Percentiles rank a stretch among this genome's conserved stretches.
Conservation (phyloP, 2,888 invertebrate genomes). For the Brenthis ino region DNA sequence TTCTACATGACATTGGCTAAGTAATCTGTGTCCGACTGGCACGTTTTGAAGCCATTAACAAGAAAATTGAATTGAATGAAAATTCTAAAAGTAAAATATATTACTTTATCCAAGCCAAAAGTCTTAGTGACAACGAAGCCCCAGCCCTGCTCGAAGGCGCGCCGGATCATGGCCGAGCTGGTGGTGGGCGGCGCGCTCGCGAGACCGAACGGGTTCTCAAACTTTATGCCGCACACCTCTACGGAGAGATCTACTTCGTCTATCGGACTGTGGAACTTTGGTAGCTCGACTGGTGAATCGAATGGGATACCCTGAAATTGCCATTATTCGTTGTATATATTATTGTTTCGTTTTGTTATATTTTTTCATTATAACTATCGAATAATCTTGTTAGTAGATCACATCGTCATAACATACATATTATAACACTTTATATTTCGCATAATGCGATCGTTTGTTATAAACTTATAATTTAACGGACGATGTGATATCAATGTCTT, state of each 20-base stretch:
- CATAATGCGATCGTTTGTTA: no score
- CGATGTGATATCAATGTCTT: no score
- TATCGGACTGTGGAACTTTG: slow-evolving; percentile 95
- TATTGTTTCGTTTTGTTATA: neutral
- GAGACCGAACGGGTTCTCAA: slow-evolving; percentile 98
- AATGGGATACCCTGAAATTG: slow-evolving; percentile 81
- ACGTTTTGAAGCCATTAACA: no score
- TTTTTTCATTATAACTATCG: no score
- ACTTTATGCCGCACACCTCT: slow-evolving; percentile 95
- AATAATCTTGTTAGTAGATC: no score
- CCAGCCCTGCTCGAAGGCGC: slow-evolving; percentile 98
- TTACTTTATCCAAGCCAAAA: slow-evolving; percentile 93
- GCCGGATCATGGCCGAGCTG: slow-evolving; percentile 95
- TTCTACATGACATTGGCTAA: no score
- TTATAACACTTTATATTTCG: no score
- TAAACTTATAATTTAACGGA: no score
- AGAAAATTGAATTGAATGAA: no score
- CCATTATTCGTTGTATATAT: neutral
- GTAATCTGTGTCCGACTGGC: no score
- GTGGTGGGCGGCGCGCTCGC: slow-evolving; percentile 99
- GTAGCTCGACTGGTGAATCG: slow-evolving; percentile 87
- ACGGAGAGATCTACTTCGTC: slow-evolving; percentile 97
- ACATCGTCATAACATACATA: no score
- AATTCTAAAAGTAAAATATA: no score
- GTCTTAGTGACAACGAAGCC: slow-evolving; percentile 99